A percentile compares a stretch with the other conserved stretches of the same genome.
These are phyloP conservation scores for Megastigmus dorsalis DNA, from an alignment of 2,888 invertebrate species.

Conservation along the genomic window DNA sequence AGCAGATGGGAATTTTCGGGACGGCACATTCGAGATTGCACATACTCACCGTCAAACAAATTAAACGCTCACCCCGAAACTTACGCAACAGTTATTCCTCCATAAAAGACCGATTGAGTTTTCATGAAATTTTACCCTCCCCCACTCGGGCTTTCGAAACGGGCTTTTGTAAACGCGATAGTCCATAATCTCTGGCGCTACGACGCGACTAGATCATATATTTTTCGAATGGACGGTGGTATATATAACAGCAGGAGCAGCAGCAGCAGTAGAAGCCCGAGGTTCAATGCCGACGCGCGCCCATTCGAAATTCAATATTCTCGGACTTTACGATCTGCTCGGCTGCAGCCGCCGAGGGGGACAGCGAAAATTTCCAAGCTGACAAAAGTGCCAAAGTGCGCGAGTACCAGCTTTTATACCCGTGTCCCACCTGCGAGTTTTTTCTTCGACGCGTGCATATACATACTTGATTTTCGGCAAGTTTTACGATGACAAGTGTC, in stretches of 20 bases:
- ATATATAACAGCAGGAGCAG: too few species aligned
- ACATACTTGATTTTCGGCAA: too few species aligned
- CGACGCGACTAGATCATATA: neutral
- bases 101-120: neutral
- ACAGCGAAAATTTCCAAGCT: conserved; percentile 2
- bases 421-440: neutral
- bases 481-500: too few species aligned
- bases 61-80: neutral
- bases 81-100: too few species aligned
- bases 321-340: neutral
- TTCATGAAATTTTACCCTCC: neutral
- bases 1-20: too few species aligned
- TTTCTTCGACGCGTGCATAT: neutral
- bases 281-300: too few species aligned
- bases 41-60: neutral
- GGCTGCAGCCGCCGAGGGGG: too few species aligned
- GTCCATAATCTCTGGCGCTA: neutral
- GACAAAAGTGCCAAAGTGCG: neutral
- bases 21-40: too few species aligned
- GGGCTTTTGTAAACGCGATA: conserved; percentile 10
- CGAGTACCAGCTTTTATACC: neutral
- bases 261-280: too few species aligned
- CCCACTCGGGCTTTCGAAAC: neutral
- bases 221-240: conserved; percentile 7
- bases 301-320: conserved; percentile 6